Percentiles rank a stretch among this genome's conserved stretches.
phyloP scores from a whole-genome alignment of 2,113 vertebrate species.

The Oreochromis tanganicae region DNA sequence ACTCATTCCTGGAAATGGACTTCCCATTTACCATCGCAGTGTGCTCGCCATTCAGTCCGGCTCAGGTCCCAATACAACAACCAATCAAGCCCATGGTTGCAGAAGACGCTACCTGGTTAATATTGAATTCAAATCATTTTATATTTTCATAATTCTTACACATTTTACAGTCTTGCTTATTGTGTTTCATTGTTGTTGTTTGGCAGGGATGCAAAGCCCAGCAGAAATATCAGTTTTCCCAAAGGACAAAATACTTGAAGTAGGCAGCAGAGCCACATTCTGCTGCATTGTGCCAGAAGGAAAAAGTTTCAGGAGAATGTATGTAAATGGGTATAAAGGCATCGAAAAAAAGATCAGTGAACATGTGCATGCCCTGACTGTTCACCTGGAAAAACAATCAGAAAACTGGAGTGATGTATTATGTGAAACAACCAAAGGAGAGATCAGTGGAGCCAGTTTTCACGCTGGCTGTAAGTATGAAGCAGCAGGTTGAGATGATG shows the following conservation, averaged over 20 bases:
- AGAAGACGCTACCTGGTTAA: constrained; percentile 33
- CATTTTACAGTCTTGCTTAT: not conserved
- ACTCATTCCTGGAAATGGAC: too few species aligned
- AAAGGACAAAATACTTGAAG: constrained; percentile 16
- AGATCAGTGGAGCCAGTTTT: not conserved
- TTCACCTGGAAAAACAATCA: not conserved
- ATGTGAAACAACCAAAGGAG: not conserved
- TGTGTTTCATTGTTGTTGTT: not conserved
- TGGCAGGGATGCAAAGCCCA: not conserved
- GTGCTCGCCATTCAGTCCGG: constrained; percentile 29
- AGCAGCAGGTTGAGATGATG: not conserved
- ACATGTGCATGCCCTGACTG: not conserved
- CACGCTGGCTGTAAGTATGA: constrained; percentile 45
- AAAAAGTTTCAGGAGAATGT: not conserved
- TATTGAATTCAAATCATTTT: not conserved
- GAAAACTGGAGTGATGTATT: not conserved
- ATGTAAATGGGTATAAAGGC: accelerated
- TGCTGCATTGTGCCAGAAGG: constrained; percentile 53
- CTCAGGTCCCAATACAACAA: constrained; percentile 29
- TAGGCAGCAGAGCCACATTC: constrained; percentile 48
- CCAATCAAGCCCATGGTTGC: constrained; percentile 12
- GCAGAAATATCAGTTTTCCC: constrained; percentile 32
- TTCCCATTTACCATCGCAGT: constrained; percentile 35
- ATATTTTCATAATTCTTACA: not conserved
- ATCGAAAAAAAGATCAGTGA: not conserved